phyloP scores from a whole-genome alignment of 2,113 vertebrate genomes.

The Oenanthe oenanthe region DNA sequence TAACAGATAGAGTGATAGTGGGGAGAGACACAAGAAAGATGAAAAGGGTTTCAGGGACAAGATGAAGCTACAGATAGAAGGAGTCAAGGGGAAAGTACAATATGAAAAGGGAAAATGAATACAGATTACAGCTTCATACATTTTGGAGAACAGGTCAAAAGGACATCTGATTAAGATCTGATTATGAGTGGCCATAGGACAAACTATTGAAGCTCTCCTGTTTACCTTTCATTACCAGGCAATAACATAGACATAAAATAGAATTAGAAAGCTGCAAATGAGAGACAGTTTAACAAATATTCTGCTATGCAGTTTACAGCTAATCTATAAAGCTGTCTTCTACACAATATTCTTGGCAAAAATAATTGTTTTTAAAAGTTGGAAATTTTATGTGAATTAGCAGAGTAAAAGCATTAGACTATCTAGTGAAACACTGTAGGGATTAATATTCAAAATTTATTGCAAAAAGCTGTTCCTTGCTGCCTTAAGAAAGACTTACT shows the following conservation, averaged over 20 bases:
- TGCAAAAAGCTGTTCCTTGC: not conserved
- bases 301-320: slow-evolving; percentile 1
- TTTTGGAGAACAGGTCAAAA: slow-evolving; percentile 20
- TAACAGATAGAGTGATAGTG: not conserved
- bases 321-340: slow-evolving; percentile 38
- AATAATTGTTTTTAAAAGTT: slow-evolving; percentile 17
- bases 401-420: not conserved
- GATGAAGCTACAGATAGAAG: not conserved
- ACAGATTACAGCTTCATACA: not conserved
- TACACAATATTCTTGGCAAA: not conserved
- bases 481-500: not conserved
- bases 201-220: slow-evolving; percentile 15
- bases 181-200: not conserved
- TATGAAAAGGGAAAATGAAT: not conserved
- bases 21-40: slow-evolving; percentile 19
- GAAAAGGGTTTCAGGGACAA: slow-evolving; percentile 16
- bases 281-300: slow-evolving; percentile 41
- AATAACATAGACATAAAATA: slow-evolving; percentile 15
- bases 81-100: not conserved
- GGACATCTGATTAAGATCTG: not conserved
- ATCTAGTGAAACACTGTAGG: not conserved
- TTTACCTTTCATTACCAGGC: slow-evolving; percentile 49
- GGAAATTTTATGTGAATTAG: slow-evolving; percentile 20
- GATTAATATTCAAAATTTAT: slow-evolving; percentile 21
- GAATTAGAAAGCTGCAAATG: slow-evolving; percentile 14